A percentile compares a stretch with the other conserved stretches of the same genome.
phyloP scores from a whole-genome alignment of 2,888 invertebrate genomes.

The Caenorhabditis parvicauda region DNA sequence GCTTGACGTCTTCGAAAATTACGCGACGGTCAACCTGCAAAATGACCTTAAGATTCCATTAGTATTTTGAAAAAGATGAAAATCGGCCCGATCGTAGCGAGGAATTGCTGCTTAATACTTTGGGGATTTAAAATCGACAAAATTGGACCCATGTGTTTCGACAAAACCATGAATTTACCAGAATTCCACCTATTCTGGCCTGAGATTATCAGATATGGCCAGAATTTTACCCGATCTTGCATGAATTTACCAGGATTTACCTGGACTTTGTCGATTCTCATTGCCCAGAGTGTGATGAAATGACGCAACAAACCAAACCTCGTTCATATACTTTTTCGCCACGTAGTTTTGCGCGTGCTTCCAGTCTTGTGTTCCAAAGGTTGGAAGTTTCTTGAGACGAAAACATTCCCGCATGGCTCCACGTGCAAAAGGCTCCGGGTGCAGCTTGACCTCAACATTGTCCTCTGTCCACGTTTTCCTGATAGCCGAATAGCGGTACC shows the following conservation, averaged over 20 bases:
- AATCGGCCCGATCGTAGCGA: neutral
- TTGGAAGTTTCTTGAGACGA: conserved; percentile 65
- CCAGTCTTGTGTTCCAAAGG: conserved; percentile 66
- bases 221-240: no score
- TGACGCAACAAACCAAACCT: no score
- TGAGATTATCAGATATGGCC: no score
- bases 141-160: no score
- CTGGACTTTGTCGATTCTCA: no score
- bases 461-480: conserved; percentile 67
- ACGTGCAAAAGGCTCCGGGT: conserved; percentile 66
- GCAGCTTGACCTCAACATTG: conserved; percentile 63
- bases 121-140: no score
- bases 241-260: no score
- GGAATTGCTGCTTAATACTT: neutral
- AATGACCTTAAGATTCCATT: conserved; percentile 50
- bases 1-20: conserved; percentile 69
- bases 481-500: conserved; percentile 68
- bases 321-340: conserved; percentile 66
- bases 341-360: conserved; percentile 68
- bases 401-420: conserved; percentile 70
- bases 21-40: conserved; percentile 66
- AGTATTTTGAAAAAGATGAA: no score
- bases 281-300: no score
- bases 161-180: no score
- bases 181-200: no score